Evolutionary conservation across 2,888 invertebrate species (phyloP).

Genomic region (Serripes groenlandicus): DNA sequence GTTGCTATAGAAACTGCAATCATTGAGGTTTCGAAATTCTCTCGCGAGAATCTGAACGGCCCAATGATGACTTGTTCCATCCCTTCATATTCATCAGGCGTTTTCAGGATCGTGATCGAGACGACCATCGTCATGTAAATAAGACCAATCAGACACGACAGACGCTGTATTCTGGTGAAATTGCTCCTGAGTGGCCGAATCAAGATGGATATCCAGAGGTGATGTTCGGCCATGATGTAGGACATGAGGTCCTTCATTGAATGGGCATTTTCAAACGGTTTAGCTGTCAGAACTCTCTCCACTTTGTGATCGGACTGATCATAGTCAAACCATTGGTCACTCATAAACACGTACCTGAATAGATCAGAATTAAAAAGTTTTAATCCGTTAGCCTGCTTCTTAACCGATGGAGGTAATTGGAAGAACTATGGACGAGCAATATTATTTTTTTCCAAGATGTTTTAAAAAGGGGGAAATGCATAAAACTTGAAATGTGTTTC

Average conservation of each 20-base stretch:
- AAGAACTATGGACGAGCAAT: too few relatives aligned
- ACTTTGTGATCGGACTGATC: constrained; percentile 86
- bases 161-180: constrained; percentile 85
- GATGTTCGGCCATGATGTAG: constrained; percentile 85
- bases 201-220: constrained; percentile 87
- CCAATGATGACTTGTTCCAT: constrained; percentile 13
- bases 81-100: constrained; percentile 48
- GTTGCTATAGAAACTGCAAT: constrained; percentile 81
- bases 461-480: too few relatives aligned
- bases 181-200: constrained; percentile 85
- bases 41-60: constrained; percentile 71
- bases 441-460: too few relatives aligned
- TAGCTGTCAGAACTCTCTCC: constrained; percentile 85
- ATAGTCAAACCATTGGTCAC: constrained; percentile 86
- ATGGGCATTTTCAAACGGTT: constrained; percentile 83
- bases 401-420: too few relatives aligned
- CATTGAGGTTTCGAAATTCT: constrained; percentile 68
- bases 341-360: constrained; percentile 81
- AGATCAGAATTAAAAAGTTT: too few relatives aligned
- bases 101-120: constrained; percentile 73
- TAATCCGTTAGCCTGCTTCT: too few relatives aligned
- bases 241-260: constrained; percentile 85
- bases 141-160: constrained; percentile 75
- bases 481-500: too few relatives aligned
- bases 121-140: constrained; percentile 78